Evolutionary conservation across 2,888 invertebrate genomes (phyloP), one percentile per base, ranked within the genome.

Genomic region (Anoplius nigerrimus): DNA sequence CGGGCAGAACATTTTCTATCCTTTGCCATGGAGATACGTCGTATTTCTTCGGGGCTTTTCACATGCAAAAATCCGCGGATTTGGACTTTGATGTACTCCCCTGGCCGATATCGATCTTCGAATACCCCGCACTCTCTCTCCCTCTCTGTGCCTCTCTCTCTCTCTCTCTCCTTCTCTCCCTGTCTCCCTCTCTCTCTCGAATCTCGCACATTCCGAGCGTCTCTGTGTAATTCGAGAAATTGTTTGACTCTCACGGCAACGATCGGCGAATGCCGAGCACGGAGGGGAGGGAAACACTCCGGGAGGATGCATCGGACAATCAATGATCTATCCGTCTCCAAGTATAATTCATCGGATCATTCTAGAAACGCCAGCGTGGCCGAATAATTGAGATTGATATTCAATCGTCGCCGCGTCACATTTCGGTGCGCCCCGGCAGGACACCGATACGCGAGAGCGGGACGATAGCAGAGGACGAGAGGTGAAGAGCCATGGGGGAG

Each of bases 371-470:
- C 34, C 34, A 21, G 27, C 20, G 24, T 46, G 51, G 61, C 53
- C 51, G 53, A 53, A 65, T 79, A 80, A 79, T 80, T 71, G 80
- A 78, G 69, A 75, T 68, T 71, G 71, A 78, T 75, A 68, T 75
- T 68, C 63, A 71, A 66, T 75, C 70, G 66, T 53, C 55, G 67
- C 53, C 43, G 71, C 57, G 66, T 66, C 72, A 54, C 34, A 73
- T 68, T 61, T 58, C 71, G 52, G 42, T 22, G 63, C 46, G 52
- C 42, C n/a, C n/a, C 66, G 53, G 55, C 61, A 63, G 60, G 58
- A 18, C 42, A 51, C 48, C 67, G 63, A 62, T 64, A 18, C 56
- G 22, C 42, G n/a, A n/a, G 34, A 34, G 34, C 51, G 22, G 6
- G 43, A 51, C 62, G 55, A 27, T n/a, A n/a, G 8, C 22, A n/a